Base-by-base conservation (phyloP, 1,140 invertebrate genomes). In the Cardiocondyla obscurior region DNA sequence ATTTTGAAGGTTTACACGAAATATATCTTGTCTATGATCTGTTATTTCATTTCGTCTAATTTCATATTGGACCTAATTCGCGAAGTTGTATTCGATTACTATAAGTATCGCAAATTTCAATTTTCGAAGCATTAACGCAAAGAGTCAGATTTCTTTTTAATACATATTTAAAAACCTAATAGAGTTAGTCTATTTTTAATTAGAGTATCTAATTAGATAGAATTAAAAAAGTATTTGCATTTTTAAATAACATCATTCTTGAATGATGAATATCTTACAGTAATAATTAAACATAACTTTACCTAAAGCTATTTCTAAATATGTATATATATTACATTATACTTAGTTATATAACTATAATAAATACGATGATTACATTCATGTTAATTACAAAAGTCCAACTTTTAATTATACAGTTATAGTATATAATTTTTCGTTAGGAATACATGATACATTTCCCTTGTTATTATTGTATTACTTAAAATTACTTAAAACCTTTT, bases 251-350 rank as follows among this genome's bases (percentile, higher is more conserved):
- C 51, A 19, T 49, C 10, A 51, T 69, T 51, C 12, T 51, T 69
- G 58, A 12, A 0, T 42, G 10, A 69, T 69, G 25, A 60, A 39
- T 62, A 39, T 39, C 22, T 62, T 39, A 62, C 22, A 62, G 4
- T 0, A 42, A 62, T 64, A 64, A 64, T 5, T 57, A 25, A 42
- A 64, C 60, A 64, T 64, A 64, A 64, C 25, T 42, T 64, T 44
- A 25, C 19, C 19, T 44, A 64, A 44, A 64, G 12, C 60, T 64
- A 36, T 42, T 25, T 42, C n/a, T 55, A 42, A 62, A 62, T 42
- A 62, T 55, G 6, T 53, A 49, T 67, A 49, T 44, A 44, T 44
- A 44, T n/a, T 62, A 39, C n/a, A 62, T 39, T 58, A n/a, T 33
- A 58, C n/a, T 58, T 16, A 28, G 28, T 55, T 28, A 28, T 55